Evolutionary conservation across 2,113 vertebrate genomes (phyloP).

Genomic region (Argyrosomus japonicus): DNA sequence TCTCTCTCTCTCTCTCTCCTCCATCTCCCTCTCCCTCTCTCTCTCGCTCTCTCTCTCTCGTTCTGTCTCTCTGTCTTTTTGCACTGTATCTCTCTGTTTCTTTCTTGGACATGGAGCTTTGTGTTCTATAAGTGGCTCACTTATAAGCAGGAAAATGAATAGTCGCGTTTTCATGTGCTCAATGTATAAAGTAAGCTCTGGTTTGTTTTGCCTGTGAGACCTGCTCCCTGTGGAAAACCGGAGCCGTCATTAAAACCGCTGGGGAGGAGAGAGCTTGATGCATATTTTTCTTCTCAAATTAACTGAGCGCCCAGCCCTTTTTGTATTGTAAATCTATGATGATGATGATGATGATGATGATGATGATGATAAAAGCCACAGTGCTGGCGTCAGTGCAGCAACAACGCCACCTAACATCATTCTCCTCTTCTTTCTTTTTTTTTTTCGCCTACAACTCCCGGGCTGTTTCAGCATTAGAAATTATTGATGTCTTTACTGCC

Average conservation of each 20-base stretch:
- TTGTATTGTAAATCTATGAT: constrained; percentile 53
- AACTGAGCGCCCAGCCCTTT: constrained; percentile 38
- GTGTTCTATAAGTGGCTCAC: constrained; percentile 66
- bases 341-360: constrained; percentile 67
- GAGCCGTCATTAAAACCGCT: constrained; percentile 47
- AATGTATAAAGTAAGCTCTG: constrained; percentile 49
- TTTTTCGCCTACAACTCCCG: constrained; percentile 61
- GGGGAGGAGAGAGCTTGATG: constrained; percentile 42
- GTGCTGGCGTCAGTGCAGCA: constrained; percentile 60
- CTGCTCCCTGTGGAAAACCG: constrained; percentile 36
- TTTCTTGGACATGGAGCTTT: constrained; percentile 67
- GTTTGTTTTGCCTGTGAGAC: constrained; percentile 48
- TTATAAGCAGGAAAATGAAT: constrained; percentile 54
- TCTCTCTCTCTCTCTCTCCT: constrained; percentile 14
- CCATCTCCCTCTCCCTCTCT: constrained; percentile 28
- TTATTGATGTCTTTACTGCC: constrained; percentile 79
- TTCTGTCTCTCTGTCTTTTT: constrained; percentile 49
- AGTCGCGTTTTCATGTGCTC: constrained; percentile 46
- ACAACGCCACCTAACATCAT: constrained; percentile 67
- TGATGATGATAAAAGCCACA: constrained; percentile 45
- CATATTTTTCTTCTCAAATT: constrained; percentile 52
- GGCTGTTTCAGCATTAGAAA: constrained; percentile 76
- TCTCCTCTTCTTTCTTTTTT: constrained; percentile 34
- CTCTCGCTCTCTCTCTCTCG: constrained; percentile 19
- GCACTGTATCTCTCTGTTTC: constrained; percentile 57